Percentiles rank a stretch among this genome's conserved stretches.
These are phyloP conservation scores for Andrena flavipes DNA, from an alignment of 2,888 invertebrate species.

Conservation along the genomic window DNA sequence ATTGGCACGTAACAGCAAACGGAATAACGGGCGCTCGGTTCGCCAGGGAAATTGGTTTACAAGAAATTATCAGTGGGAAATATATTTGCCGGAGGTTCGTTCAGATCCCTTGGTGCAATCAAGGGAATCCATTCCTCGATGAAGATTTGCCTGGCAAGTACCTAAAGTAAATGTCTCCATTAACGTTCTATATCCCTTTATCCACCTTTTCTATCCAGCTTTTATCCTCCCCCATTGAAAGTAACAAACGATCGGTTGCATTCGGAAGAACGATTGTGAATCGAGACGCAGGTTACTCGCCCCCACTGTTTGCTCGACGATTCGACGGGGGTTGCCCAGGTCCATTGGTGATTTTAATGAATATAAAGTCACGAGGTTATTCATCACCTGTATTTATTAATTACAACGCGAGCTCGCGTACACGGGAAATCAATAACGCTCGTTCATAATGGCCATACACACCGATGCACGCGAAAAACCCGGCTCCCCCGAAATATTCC, in stretches of 20 bases:
- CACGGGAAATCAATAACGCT: conserved; percentile 30
- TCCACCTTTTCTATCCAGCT: background rate
- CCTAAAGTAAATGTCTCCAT: background rate
- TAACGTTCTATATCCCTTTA: background rate
- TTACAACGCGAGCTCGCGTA: background rate
- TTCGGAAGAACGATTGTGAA: background rate
- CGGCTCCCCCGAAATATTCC: background rate
- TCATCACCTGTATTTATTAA: conserved; percentile 28
- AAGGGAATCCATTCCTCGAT: background rate
- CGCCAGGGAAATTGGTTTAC: background rate
- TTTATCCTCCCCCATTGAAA: background rate
- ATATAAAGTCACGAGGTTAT: background rate
- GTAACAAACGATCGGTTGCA: background rate
- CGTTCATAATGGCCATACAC: conserved; percentile 15
- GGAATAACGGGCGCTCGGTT: background rate
- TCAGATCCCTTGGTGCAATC: background rate
- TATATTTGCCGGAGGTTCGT: background rate
- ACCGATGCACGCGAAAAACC: background rate
- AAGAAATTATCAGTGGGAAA: background rate
- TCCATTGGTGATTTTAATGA: too few relatives aligned
- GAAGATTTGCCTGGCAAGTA: background rate
- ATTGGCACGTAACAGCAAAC: background rate
- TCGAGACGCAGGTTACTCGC: background rate
- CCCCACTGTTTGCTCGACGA: background rate
- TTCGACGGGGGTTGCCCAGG: background rate